Percentiles rank a stretch among this genome's conserved stretches.
These are phyloP conservation scores for Crocuta crocuta DNA, from an alignment of 2,113 vertebrate genomes.

Conservation along the genomic window DNA sequence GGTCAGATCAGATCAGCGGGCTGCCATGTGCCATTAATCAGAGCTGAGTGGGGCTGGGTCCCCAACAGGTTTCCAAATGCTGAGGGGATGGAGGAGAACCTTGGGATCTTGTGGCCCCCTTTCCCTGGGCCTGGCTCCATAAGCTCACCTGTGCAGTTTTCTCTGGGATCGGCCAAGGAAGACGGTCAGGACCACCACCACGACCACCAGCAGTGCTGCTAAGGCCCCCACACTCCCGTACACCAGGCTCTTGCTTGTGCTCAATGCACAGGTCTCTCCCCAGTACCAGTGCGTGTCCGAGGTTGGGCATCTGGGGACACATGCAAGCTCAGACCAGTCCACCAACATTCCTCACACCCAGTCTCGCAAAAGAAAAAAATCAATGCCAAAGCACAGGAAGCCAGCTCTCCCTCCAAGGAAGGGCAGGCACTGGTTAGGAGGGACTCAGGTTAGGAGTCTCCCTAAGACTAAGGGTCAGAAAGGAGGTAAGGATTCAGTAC, in stretches of 20 bases:
- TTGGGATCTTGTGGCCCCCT: background rate
- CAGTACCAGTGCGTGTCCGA: slow-evolving; percentile 1
- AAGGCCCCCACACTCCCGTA: background rate
- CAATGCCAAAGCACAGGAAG: background rate
- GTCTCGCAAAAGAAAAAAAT: background rate
- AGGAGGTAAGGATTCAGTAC: accelerated
- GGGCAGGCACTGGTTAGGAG: background rate
- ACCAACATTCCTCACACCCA: background rate
- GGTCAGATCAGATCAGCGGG: background rate
- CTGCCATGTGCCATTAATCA: background rate
- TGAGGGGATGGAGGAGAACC: too few species aligned
- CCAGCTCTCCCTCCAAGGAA: background rate
- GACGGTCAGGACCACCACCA: background rate
- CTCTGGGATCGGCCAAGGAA: background rate
- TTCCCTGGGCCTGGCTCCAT: background rate
- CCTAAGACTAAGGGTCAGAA: background rate
- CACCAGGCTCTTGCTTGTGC: background rate
- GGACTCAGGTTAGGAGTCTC: background rate
- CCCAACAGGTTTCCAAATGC: accelerated
- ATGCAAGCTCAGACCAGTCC: background rate
- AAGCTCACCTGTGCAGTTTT: slow-evolving; percentile 18
- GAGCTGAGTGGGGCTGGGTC: background rate
- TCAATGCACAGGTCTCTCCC: slow-evolving; percentile 25
- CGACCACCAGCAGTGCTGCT: background rate
- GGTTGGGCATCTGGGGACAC: background rate